Evolutionary conservation across 1,140 invertebrate species (phyloP).

Genomic region (Anastrepha obliqua): DNA sequence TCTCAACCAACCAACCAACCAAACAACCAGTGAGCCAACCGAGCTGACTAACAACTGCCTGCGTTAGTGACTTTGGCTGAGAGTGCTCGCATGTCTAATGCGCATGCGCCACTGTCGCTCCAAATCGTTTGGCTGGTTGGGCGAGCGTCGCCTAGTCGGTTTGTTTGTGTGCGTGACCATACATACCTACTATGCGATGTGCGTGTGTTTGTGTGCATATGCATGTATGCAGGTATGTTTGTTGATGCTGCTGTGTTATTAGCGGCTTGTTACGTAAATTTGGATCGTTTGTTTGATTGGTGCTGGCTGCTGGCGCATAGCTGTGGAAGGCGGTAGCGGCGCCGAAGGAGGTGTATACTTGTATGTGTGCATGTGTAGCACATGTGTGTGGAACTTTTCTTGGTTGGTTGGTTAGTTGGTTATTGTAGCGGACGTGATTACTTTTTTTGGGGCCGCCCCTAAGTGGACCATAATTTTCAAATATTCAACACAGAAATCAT

Average conservation of each 20-base stretch:
- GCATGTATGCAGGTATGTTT: background rate
- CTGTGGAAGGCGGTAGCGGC: background rate
- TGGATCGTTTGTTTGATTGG: slow-evolving; percentile 46
- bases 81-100: slow-evolving; percentile 47
- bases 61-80: background rate
- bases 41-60: slow-evolving; percentile 37
- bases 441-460: slow-evolving; percentile 34
- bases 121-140: slow-evolving; percentile 10
- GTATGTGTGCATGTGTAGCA: background rate
- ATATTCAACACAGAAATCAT: slow-evolving; percentile 45
- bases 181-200: no score
- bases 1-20: background rate
- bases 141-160: background rate
- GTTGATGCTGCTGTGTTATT: slow-evolving; percentile 44
- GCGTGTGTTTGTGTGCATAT: no score
- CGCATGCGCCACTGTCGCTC: slow-evolving; percentile 45
- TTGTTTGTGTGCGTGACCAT: background rate
- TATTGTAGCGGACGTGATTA: slow-evolving; percentile 33
- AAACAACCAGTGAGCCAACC: background rate
- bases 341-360: background rate
- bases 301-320: background rate
- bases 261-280: slow-evolving; percentile 52
- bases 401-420: background rate
- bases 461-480: slow-evolving; percentile 50
- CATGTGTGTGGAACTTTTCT: background rate